Evolutionary conservation across 64 coral and sea anemone genomes (phyloP), one percentile per base, ranked within the genome.

Genomic region (Montipora sp.): DNA sequence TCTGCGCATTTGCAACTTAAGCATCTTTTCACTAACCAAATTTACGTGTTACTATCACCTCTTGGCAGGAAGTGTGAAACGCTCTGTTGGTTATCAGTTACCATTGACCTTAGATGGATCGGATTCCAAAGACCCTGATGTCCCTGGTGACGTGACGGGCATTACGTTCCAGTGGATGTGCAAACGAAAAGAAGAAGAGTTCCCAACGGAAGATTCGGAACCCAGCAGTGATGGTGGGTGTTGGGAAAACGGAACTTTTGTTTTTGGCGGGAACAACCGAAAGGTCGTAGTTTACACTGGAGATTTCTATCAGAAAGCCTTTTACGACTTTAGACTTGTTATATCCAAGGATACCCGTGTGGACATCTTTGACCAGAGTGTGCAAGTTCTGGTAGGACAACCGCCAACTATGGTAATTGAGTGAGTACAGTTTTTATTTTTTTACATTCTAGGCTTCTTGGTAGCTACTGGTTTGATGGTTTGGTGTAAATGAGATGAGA

Each of bases 401-500:
- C 95, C 95, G 5, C 95, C 95, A 9, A 96, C 95, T 2, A 96
- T 96, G 95, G 90, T 78, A 18, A 92, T 96, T 73, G 83, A 83
- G 95, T 96, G 73, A 83, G 75, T 79, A 5, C 15, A 75, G 3
- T 55, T 15, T 75, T 75, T 43, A 27, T 87, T 57, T 3, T 57
- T 57, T 57, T 57, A 8, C 53, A 8, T 57, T 11, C 53, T 57
- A 11, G 7, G 6, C 11, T 57, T 57, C 53, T 11, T 8, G 11
- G 36, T 36, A 36, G 36, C 36, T 36, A 36, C 36, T 36, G 36
- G 36, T 36, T 36, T 36, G 36, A 36, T 36, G 36, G 36, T 36
- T 36, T 36, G 36, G 36, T 36, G 36, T 36, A 36, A 36, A 36
- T 36, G 36, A 36, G 36, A 36, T 36, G 36, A 36, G 36, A 36